phyloP scores from a whole-genome alignment of 2,797 vertebrate genomes.

The Tapera naevia region DNA sequence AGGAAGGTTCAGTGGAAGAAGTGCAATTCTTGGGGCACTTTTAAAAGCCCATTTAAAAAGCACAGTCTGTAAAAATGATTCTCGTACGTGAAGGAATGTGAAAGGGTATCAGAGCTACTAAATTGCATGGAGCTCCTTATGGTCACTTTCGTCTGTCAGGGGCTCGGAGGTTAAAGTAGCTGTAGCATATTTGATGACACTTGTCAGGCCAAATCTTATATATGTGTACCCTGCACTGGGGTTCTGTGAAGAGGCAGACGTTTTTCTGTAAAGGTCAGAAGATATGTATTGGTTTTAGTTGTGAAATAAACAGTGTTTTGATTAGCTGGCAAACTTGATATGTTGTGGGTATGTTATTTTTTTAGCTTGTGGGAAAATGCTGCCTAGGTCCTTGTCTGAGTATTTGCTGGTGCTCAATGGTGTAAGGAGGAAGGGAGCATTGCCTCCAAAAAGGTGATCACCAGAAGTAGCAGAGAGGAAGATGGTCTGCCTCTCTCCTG shows the following conservation, averaged over 20 bases:
- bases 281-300: background rate
- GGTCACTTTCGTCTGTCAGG: background rate
- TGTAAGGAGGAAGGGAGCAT: background rate
- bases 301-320: background rate
- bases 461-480: background rate
- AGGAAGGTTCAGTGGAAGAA: background rate
- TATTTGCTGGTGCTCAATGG: background rate
- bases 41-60: constrained; percentile 12
- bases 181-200: background rate
- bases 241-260: background rate
- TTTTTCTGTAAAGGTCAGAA: background rate
- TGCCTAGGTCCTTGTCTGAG: background rate
- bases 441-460: background rate
- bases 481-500: background rate
- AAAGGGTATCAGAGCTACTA: background rate
- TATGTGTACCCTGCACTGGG: background rate
- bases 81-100: background rate
- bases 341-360: background rate
- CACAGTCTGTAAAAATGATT: background rate
- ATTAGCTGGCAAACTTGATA: background rate
- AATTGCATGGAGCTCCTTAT: background rate
- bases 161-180: background rate
- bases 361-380: background rate
- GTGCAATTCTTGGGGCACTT: background rate
- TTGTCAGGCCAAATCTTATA: background rate